These are phyloP conservation scores for Orchesellides sinensis DNA, from an alignment of 2,888 invertebrate species.

Conservation along the genomic window DNA sequence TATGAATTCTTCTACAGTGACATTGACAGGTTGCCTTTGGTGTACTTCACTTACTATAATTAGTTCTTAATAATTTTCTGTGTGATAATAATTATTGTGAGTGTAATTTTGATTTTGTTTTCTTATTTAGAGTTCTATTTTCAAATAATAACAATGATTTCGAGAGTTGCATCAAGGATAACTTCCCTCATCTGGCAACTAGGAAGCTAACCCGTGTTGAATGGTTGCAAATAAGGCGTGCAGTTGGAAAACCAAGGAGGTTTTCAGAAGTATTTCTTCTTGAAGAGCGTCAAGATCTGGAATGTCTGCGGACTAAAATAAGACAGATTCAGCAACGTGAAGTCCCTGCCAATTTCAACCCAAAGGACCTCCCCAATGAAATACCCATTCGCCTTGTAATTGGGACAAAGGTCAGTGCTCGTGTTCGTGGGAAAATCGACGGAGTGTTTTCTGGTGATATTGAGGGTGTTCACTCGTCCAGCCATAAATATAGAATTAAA, in stretches of 20 bases:
- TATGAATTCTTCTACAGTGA: slow-evolving; percentile 1
- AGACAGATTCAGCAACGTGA: background rate
- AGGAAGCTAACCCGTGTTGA: background rate
- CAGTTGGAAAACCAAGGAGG: background rate
- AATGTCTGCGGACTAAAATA: background rate
- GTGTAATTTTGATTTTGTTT: background rate
- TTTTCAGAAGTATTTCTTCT: background rate
- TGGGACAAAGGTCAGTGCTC: background rate
- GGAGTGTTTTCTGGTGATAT: background rate
- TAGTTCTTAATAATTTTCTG: background rate
- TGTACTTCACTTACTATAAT: background rate
- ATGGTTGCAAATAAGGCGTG: background rate
- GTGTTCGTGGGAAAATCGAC: background rate
- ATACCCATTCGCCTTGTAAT: background rate
- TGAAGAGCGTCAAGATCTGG: background rate
- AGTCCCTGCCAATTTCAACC: background rate
- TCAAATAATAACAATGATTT: background rate
- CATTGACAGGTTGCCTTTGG: background rate
- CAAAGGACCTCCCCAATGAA: background rate
- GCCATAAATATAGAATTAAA: background rate
- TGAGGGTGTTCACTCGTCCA: background rate
- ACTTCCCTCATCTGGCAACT: background rate
- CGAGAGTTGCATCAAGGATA: background rate
- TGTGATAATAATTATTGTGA: background rate
- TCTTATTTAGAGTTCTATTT: background rate